A percentile compares a stretch with the other conserved stretches of the same genome.
Conservation (phyloP, 2,888 invertebrate genomes). For the Agrenia bidenticulata region DNA sequence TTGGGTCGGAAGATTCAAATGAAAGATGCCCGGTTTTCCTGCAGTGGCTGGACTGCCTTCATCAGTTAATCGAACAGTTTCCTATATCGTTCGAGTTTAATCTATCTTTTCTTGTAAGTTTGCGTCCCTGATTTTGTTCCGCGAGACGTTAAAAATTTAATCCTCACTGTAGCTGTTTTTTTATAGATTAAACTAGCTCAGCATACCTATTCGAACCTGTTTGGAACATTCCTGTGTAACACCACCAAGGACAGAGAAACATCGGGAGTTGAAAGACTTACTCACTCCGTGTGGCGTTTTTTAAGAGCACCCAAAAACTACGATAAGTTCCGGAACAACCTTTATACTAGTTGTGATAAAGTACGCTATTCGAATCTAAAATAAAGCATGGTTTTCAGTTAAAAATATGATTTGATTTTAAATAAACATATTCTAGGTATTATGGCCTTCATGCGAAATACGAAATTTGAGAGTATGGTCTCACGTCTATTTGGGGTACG, state of each 20-base stretch:
- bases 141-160: no score
- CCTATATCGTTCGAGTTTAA: constrained; percentile 96
- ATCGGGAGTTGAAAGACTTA: constrained; percentile 66
- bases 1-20: constrained; percentile 82
- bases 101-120: constrained; percentile 80
- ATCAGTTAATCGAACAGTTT: constrained; percentile 84
- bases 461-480: constrained; percentile 81
- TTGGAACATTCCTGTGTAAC: constrained; percentile 96
- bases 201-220: constrained; percentile 93
- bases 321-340: constrained; percentile 79
- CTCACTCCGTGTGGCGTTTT: constrained; percentile 87
- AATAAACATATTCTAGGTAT: constrained; percentile 69
- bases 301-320: constrained; percentile 62
- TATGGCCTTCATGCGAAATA: constrained; percentile 83
- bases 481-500: constrained; percentile 73
- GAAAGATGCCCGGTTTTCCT: constrained; percentile 96
- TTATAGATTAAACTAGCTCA: constrained; percentile 86
- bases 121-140: no score
- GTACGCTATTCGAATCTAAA: no score
- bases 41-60: constrained; percentile 96
- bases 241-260: constrained; percentile 70
- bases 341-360: constrained; percentile 67
- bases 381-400: no score
- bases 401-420: neutral
- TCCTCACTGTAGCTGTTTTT: neutral